Percentiles rank a stretch among this genome's conserved stretches.
phyloP scores from a whole-genome alignment of 2,797 vertebrate species.

The Trichosurus vulpecula region DNA sequence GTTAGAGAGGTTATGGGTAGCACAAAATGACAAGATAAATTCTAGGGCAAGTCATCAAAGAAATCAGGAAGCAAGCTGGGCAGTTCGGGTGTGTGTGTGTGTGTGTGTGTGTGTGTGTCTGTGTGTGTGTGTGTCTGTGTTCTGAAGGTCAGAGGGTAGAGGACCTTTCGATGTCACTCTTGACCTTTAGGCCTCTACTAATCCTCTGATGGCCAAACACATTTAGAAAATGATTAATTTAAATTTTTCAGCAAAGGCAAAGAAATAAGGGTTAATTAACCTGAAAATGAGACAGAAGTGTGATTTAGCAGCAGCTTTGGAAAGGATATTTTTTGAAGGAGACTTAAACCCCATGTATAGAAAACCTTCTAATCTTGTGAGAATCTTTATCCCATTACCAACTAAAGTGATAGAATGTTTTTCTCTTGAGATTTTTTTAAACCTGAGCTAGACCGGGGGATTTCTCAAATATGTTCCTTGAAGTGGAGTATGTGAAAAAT shows the following conservation, averaged over 20 bases:
- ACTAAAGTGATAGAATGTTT: slow-evolving; percentile 19
- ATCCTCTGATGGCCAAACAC: not conserved
- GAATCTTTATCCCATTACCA: not conserved
- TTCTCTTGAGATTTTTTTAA: slow-evolving; percentile 24
- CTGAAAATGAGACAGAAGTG: slow-evolving; percentile 13
- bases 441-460: not conserved
- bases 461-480: not conserved
- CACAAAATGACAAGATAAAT: not conserved
- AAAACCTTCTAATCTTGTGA: slow-evolving; percentile 11
- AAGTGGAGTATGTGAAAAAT: slow-evolving; percentile 7
- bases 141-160: not conserved
- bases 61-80: not conserved
- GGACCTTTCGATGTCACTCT: not conserved
- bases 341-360: not conserved
- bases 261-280: not conserved
- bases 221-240: slow-evolving; percentile 40
- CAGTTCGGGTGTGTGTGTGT: too few relatives aligned
- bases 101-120: too few relatives aligned
- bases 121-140: too few relatives aligned
- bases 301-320: slow-evolving; percentile 31
- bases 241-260: slow-evolving; percentile 35
- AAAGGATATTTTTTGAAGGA: not conserved
- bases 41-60: not conserved
- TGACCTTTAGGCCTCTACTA: not conserved
- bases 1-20: not conserved